Conservation (phyloP, 2,797 vertebrate genomes). For the Leucoraja ocellata region DNA sequence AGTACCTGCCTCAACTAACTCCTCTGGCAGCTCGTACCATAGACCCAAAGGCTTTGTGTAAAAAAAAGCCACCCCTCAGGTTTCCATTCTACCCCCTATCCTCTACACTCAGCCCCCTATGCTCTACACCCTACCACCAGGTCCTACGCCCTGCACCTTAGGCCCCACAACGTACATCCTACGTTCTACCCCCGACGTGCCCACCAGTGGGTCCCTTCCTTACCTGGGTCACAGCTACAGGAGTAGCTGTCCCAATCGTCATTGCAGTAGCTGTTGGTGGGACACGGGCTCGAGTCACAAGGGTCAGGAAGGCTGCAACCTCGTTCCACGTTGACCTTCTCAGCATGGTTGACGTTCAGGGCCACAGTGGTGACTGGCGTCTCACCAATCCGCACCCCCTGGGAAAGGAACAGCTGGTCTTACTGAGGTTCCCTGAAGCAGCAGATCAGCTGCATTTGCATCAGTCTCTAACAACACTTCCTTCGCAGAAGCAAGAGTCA, state of each 20-base stretch:
- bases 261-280: slow-evolving; percentile 77
- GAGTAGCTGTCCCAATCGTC: slow-evolving; percentile 81
- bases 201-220: slow-evolving; percentile 38
- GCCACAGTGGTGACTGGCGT: slow-evolving; percentile 42
- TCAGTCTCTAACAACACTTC: background rate
- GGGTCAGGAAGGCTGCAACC: slow-evolving; percentile 79
- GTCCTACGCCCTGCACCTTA: too few relatives aligned
- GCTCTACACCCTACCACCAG: background rate
- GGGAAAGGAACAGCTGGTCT: background rate
- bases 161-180: too few relatives aligned
- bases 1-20: too few relatives aligned
- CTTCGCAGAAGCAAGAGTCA: background rate
- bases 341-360: slow-evolving; percentile 66
- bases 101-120: too few relatives aligned
- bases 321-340: slow-evolving; percentile 67
- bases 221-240: slow-evolving; percentile 79
- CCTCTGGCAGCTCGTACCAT: too few relatives aligned
- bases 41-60: too few relatives aligned
- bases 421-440: background rate
- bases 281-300: slow-evolving; percentile 78
- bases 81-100: too few relatives aligned
- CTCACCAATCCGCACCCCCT: slow-evolving; percentile 76
- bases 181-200: too few relatives aligned
- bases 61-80: too few relatives aligned
- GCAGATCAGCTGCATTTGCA: background rate